A percentile compares a stretch with the other conserved stretches of the same genome.
phyloP scores from a whole-genome alignment of 2,113 vertebrate genomes.

The Sebastes fasciatus region DNA sequence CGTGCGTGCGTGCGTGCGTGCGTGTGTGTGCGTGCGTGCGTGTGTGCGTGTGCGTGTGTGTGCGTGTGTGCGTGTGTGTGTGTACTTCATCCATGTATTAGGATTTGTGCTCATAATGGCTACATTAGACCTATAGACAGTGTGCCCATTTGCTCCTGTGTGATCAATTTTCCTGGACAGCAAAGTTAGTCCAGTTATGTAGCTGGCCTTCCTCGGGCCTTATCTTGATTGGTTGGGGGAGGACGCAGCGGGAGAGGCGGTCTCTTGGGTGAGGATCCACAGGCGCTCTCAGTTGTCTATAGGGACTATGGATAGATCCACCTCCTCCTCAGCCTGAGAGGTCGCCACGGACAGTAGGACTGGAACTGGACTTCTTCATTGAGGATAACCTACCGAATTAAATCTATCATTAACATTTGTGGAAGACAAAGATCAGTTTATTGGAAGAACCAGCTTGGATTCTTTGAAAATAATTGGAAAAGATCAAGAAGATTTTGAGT shows the following conservation, averaged over 20 bases:
- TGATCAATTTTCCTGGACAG: slow-evolving; percentile 52
- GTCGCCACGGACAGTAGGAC: slow-evolving; percentile 17
- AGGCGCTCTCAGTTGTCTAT: slow-evolving; percentile 65
- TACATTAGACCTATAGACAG: slow-evolving; percentile 1
- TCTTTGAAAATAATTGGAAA: not conserved
- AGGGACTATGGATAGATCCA: slow-evolving; percentile 47
- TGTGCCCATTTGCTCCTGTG: slow-evolving; percentile 14
- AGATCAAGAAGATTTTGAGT: not conserved
- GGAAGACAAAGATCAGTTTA: not conserved
- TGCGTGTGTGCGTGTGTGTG: not conserved
- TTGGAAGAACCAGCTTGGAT: not conserved
- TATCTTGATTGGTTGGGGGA: slow-evolving; percentile 81
- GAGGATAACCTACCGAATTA: not conserved
- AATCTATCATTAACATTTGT: not conserved
- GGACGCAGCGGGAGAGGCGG: slow-evolving; percentile 72
- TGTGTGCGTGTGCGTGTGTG: not conserved
- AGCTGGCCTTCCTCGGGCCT: slow-evolving; percentile 49
- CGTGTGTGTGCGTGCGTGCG: not conserved
- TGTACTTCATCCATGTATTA: not conserved
- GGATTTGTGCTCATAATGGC: not conserved
- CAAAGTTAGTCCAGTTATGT: slow-evolving; percentile 60
- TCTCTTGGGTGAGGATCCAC: slow-evolving; percentile 69
- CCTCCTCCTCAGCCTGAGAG: slow-evolving; percentile 26
- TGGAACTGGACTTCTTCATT: slow-evolving; percentile 3
- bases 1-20: no score